Percentiles rank a stretch among this genome's conserved stretches.
phyloP scores from a whole-genome alignment of 2,797 vertebrate species.

The Neomorphus geoffroyi region DNA sequence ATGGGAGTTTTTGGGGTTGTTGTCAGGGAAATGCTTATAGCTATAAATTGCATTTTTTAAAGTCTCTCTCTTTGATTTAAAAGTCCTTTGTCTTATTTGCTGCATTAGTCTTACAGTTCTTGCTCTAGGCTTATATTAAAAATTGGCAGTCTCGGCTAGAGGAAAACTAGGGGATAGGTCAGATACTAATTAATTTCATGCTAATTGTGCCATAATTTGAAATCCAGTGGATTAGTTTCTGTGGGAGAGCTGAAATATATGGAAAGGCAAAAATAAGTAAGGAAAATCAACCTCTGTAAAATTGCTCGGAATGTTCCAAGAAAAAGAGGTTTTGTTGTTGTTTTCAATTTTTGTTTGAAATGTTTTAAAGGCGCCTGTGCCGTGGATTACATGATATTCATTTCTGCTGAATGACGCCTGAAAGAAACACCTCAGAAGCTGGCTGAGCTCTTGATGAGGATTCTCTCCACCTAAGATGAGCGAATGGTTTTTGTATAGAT shows the following conservation, averaged over 20 bases:
- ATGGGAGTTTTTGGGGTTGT: constrained; percentile 21
- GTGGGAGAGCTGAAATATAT: constrained; percentile 38
- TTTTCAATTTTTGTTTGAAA: neutral
- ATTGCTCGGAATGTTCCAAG: constrained; percentile 16
- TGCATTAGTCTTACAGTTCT: constrained; percentile 18
- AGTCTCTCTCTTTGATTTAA: neutral
- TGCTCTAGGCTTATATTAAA: constrained; percentile 60
- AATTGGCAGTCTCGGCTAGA: constrained; percentile 54
- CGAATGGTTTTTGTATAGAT: neutral
- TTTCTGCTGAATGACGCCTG: neutral
- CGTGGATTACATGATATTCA: neutral
- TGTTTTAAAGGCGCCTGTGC: neutral
- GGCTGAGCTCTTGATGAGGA: neutral
- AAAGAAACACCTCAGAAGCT: neutral
- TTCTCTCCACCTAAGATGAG: neutral
- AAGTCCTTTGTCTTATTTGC: constrained; percentile 50
- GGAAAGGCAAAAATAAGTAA: constrained; percentile 36
- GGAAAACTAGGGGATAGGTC: constrained; percentile 58
- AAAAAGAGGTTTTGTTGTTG: neutral
- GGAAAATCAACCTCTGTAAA: constrained; percentile 58
- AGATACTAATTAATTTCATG: constrained; percentile 62
- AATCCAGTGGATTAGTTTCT: constrained; percentile 55
- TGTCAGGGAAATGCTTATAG: constrained; percentile 15
- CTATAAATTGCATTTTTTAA: constrained; percentile 3
- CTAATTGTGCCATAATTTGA: constrained; percentile 60